Evolutionary conservation across 2,888 invertebrate genomes (phyloP).

Genomic region (Nemotelus nigrinus): DNA sequence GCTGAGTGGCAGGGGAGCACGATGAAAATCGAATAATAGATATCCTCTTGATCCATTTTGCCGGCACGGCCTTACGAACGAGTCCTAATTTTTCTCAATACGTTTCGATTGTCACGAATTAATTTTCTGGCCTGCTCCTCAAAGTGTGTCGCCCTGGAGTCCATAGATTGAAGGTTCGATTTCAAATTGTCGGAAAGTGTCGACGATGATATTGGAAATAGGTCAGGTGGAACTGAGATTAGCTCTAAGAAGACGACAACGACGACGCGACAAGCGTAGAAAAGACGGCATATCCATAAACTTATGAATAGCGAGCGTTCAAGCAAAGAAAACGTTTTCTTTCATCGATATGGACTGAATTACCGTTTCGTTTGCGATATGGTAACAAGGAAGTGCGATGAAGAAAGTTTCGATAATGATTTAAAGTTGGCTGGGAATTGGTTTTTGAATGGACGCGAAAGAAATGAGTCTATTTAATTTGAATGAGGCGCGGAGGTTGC

Average conservation of each 20-base stretch:
- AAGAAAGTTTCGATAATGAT: conserved; percentile 26
- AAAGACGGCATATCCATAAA: too few species aligned
- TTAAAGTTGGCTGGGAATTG: neutral
- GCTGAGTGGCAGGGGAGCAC: neutral
- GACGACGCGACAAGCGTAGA: too few species aligned
- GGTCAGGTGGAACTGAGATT: conserved; percentile 46
- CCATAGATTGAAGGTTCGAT: conserved; percentile 20
- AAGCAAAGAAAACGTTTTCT: too few species aligned
- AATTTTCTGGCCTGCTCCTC: conserved; percentile 38
- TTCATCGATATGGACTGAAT: too few species aligned
- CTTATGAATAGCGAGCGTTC: too few species aligned
- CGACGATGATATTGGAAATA: conserved; percentile 27
- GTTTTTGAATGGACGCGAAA: neutral
- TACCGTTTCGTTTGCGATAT: too few species aligned
- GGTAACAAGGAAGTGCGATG: too few species aligned
- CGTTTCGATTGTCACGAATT: conserved; percentile 49
- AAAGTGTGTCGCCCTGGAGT: neutral
- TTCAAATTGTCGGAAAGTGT: neutral
- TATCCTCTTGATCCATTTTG: conserved; percentile 28
- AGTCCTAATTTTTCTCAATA: conserved; percentile 40
- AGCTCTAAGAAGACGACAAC: neutral
- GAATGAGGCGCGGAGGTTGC: neutral
- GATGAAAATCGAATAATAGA: neutral
- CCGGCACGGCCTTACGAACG: neutral
- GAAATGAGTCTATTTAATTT: neutral